A percentile compares a stretch with the other conserved stretches of the same genome.
Evolutionary conservation across 2,888 invertebrate genomes (phyloP).

Genomic region (Drosophila nr. perissopoda): DNA sequence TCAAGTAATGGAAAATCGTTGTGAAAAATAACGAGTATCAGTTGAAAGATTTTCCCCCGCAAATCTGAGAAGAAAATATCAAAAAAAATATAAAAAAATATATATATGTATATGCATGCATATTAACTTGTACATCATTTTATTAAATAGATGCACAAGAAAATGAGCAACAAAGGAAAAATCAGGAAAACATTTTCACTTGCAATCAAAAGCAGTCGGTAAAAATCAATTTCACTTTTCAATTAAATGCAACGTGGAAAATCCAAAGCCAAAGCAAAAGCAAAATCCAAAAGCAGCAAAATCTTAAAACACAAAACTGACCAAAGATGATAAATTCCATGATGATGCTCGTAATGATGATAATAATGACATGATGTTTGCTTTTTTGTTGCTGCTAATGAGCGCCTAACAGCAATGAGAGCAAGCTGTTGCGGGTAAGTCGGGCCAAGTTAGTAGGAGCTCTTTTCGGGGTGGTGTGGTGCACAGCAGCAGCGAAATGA

Average conservation of each 20-base stretch:
- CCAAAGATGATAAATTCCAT: conserved; percentile 32
- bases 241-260: conserved; percentile 54
- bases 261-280: conserved; percentile 10
- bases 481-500: conserved; percentile 41
- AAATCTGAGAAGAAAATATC: conserved; percentile 20
- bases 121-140: conserved; percentile 41
- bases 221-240: conserved; percentile 76
- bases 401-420: conserved; percentile 9
- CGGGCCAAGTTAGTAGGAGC: neutral
- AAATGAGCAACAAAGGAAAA: conserved; percentile 22
- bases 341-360: conserved; percentile 30
- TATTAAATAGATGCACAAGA: conserved; percentile 58
- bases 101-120: neutral
- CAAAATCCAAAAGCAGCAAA: conserved; percentile 6
- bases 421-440: neutral
- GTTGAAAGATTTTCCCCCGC: conserved; percentile 32
- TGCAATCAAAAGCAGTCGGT: conserved; percentile 36
- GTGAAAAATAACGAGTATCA: conserved; percentile 35
- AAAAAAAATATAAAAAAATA: neutral
- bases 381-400: conserved; percentile 11
- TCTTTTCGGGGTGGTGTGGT: conserved; percentile 18
- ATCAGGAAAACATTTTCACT: conserved; percentile 43
- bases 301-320: conserved; percentile 22
- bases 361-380: conserved; percentile 21
- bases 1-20: conserved; percentile 26